Conservation (phyloP, 1,140 invertebrate species). For the Eueides isabella region DNA sequence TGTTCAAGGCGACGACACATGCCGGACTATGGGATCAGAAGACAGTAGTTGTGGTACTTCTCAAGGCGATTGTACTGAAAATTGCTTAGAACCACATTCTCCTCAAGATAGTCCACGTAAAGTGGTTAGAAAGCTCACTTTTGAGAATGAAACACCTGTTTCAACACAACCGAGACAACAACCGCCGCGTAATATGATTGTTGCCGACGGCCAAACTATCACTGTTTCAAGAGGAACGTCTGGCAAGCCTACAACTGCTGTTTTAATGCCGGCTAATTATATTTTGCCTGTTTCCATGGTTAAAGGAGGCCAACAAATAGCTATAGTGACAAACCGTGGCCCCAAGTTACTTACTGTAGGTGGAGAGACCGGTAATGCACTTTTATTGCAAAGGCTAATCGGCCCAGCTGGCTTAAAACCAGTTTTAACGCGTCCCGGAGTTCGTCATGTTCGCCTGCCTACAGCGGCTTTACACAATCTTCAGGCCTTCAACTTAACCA, state of each 20-base stretch:
- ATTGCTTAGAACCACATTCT: conserved; percentile 73
- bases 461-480: conserved; percentile 77
- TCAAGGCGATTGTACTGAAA: conserved; percentile 80
- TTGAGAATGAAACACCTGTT: conserved; percentile 64
- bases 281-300: conserved; percentile 87
- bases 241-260: conserved; percentile 82
- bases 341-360: conserved; percentile 85
- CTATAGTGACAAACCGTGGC: conserved; percentile 86
- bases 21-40: conserved; percentile 87
- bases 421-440: conserved; percentile 71
- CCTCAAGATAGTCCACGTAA: conserved; percentile 79
- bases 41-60: conserved; percentile 87
- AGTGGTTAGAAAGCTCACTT: conserved; percentile 73
- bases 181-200: conserved; percentile 82
- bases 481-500: conserved; percentile 73
- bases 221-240: conserved; percentile 73
- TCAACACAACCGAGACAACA: conserved; percentile 48
- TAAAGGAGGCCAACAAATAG: conserved; percentile 87
- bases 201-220: conserved; percentile 82
- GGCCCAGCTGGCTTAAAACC: conserved; percentile 78
- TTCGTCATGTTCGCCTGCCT: conserved; percentile 76
- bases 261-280: conserved; percentile 87
- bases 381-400: conserved; percentile 73
- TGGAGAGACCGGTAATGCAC: conserved; percentile 77
- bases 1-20: conserved; percentile 84